Percentiles rank a stretch among this genome's conserved stretches.
phyloP scores from a whole-genome alignment of 2,888 invertebrate genomes.

The Gnatocerus cornutus region DNA sequence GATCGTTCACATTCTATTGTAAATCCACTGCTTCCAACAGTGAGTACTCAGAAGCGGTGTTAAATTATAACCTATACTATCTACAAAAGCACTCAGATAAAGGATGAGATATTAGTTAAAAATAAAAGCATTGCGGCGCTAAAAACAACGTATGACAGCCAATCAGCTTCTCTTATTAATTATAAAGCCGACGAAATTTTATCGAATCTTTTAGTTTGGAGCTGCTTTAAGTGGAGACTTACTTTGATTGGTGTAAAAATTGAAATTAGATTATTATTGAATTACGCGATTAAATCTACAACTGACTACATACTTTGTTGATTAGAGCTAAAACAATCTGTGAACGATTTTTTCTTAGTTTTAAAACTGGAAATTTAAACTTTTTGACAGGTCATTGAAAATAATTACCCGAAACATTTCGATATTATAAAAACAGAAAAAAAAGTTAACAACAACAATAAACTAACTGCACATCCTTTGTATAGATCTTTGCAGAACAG shows the following conservation, averaged over 20 bases:
- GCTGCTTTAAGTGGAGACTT: slow-evolving; percentile 37
- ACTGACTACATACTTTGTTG: too few species aligned
- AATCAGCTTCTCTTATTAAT: slow-evolving; percentile 63
- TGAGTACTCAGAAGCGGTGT: slow-evolving; percentile 54
- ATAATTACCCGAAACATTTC: too few species aligned
- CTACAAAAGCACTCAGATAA: slow-evolving; percentile 55
- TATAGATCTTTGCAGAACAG: too few species aligned
- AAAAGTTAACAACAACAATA: too few species aligned
- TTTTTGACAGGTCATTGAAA: too few species aligned
- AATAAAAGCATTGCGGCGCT: slow-evolving; percentile 64
- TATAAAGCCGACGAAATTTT: slow-evolving; percentile 59
- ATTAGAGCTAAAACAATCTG: neutral
- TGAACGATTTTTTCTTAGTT: too few species aligned
- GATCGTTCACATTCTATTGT: slow-evolving; percentile 46
- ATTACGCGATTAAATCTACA: slow-evolving; percentile 31
- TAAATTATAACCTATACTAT: slow-evolving; percentile 53
- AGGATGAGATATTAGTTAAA: slow-evolving; percentile 64
- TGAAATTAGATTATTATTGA: slow-evolving; percentile 38
- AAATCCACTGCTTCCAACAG: slow-evolving; percentile 36
- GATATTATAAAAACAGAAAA: too few species aligned
- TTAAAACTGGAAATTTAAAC: too few species aligned
- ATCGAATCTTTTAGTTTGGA: slow-evolving; percentile 44
- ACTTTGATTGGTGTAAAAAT: slow-evolving; percentile 45
- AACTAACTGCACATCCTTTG: too few species aligned
- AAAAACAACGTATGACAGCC: slow-evolving; percentile 65